Evolutionary conservation across 2,888 invertebrate genomes (phyloP).

Genomic region (Adineta ricciae): DNA sequence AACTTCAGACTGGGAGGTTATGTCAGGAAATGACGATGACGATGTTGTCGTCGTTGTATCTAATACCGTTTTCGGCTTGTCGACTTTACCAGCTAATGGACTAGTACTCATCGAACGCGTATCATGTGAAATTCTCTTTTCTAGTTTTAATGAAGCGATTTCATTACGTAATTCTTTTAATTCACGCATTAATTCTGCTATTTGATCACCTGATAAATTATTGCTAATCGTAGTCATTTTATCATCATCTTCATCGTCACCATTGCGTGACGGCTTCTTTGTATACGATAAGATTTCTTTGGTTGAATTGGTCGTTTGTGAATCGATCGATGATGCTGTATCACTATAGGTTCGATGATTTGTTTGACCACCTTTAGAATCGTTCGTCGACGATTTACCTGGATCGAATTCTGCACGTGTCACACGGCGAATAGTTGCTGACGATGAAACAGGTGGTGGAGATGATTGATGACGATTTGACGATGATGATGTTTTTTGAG

Average conservation of each 20-base stretch:
- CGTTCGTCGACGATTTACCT: neutral
- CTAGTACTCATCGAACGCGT: conserved; percentile 12
- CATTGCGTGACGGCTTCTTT: neutral
- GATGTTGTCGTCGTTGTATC: neutral
- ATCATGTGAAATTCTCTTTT: neutral
- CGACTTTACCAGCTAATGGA: neutral
- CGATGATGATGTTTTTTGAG: no score
- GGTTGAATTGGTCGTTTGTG: neutral
- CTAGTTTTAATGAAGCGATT: neutral
- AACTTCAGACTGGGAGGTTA: neutral
- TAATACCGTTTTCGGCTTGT: neutral
- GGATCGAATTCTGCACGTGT: conserved; percentile 7
- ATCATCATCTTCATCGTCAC: neutral
- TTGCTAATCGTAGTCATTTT: neutral
- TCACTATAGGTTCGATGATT: conserved; percentile 1
- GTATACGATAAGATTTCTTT: neutral
- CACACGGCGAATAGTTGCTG: neutral
- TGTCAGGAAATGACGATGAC: neutral
- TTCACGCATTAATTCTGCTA: neutral
- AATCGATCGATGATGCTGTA: neutral
- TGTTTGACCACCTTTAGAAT: no score
- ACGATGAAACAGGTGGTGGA: neutral
- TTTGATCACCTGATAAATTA: neutral
- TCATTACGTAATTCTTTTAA: conserved; percentile 11
- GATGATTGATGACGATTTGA: neutral